Evolutionary conservation across 2,888 invertebrate species (phyloP), one percentile per base, ranked within the genome.

Genomic region (Sisyra terminalis): DNA sequence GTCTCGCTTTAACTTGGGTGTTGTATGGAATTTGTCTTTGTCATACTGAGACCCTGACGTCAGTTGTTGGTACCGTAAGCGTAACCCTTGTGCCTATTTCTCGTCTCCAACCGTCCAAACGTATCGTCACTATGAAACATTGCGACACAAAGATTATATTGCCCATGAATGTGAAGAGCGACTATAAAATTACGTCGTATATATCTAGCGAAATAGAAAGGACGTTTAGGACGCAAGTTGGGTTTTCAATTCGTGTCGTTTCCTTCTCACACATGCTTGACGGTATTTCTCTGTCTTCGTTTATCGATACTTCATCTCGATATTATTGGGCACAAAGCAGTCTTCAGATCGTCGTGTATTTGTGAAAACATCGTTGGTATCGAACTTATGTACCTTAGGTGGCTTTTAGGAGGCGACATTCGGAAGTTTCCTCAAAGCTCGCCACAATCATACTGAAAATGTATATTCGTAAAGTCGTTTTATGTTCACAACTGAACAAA

Each of bases 61-160:
- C 62, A 62, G 55, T 55, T 53, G 17, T 35, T 43, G 24, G 29
- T 43, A 43, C 43, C 43, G 43, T 43, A 31, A 16, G 18, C 37
- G 38, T 43, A 43, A 61, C 62, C 61, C 62, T 61, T 60, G 59
- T 59, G 62, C 61, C 62, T 62, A 62, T 63, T 63, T 61, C 63
- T 59, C 60, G 59, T 51, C 53, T 56, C 54, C 58, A 60, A 50
- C 57, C 55, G 57, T 35, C 60, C 62, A 56, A 47, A 34, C 46
- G 45, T 47, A 44, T 37, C n/a, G 18, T 17, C 53, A 44, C 39
- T 52, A 49, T 18, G 35, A 46, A 45, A 44, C 46, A 52, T 47
- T 47, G 49, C 47, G 49, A 56, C 60, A 61, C 61, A 61, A 61
- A 61, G 61, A 50, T 46, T 47, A 45, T 45, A 49, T 46, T 50